These are phyloP conservation scores for Lamellibrachia satsuma DNA, from an alignment of 2,888 invertebrate species.

Conservation along the genomic window DNA sequence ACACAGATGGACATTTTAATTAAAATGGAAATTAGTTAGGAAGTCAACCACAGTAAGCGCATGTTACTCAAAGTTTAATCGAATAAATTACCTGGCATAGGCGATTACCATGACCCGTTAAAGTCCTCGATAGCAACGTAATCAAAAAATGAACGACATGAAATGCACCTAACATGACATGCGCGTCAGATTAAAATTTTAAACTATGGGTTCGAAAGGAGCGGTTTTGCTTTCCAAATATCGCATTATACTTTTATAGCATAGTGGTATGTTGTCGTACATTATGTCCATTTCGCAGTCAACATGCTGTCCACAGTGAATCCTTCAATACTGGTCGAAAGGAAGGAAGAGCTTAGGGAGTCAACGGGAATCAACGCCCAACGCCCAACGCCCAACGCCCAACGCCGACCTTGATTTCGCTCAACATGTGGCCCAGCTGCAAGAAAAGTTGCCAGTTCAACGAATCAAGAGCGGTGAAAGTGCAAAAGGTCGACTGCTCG, in stretches of 20 bases:
- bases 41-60: not conserved
- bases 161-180: not conserved
- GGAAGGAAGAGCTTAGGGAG: not conserved
- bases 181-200: not conserved
- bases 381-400: not conserved
- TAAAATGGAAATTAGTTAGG: not conserved
- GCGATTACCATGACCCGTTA: not conserved
- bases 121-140: not conserved
- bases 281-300: not conserved
- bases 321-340: not conserved
- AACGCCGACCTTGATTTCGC: not conserved
- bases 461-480: not conserved
- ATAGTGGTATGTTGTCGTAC: not conserved
- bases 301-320: not conserved
- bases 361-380: not conserved
- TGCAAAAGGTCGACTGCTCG: not conserved
- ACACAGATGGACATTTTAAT: conserved; percentile 17
- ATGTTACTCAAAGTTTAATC: not conserved
- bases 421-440: not conserved
- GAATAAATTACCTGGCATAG: not conserved
- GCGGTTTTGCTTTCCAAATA: not conserved
- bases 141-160: not conserved
- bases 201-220: not conserved
- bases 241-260: not conserved
- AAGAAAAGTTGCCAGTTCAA: not conserved